Evolutionary conservation across 2,113 vertebrate genomes (phyloP).

Genomic region (Myotis brandtii): DNA sequence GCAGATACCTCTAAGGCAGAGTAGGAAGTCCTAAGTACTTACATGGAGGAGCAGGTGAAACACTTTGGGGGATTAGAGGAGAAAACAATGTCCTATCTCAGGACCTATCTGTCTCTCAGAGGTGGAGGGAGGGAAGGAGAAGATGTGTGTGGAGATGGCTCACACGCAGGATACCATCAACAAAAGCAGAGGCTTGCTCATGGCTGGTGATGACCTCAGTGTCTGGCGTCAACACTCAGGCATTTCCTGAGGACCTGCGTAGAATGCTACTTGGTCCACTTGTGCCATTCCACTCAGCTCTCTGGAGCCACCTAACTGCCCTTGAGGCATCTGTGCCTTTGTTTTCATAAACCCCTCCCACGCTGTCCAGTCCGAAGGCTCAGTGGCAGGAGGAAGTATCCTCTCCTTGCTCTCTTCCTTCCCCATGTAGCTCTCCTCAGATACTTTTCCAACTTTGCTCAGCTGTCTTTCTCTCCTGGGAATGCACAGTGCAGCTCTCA

Average conservation of each 20-base stretch:
- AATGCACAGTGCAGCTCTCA: background rate
- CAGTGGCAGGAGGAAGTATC: background rate
- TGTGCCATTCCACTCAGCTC: background rate
- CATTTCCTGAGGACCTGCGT: constrained; percentile 61
- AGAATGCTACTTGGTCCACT: background rate
- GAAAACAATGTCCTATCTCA: background rate
- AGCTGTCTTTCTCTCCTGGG: background rate
- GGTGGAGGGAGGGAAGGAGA: background rate
- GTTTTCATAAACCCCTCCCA: background rate
- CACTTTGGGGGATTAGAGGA: background rate
- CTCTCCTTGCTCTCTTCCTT: background rate
- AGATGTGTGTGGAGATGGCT: background rate
- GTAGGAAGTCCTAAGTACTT: background rate
- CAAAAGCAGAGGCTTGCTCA: constrained; percentile 1
- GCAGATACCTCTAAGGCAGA: background rate
- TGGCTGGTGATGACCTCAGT: constrained; percentile 29
- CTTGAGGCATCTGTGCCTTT: background rate
- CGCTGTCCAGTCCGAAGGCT: background rate
- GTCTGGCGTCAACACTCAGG: constrained; percentile 54
- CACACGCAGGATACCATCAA: background rate
- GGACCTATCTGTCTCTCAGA: background rate
- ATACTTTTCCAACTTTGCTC: background rate
- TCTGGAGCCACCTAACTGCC: constrained; percentile 39
- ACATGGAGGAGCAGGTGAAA: background rate
- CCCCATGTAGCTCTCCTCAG: background rate